phyloP scores from a whole-genome alignment of 2,888 invertebrate genomes.

The Cheilosia impressa region DNA sequence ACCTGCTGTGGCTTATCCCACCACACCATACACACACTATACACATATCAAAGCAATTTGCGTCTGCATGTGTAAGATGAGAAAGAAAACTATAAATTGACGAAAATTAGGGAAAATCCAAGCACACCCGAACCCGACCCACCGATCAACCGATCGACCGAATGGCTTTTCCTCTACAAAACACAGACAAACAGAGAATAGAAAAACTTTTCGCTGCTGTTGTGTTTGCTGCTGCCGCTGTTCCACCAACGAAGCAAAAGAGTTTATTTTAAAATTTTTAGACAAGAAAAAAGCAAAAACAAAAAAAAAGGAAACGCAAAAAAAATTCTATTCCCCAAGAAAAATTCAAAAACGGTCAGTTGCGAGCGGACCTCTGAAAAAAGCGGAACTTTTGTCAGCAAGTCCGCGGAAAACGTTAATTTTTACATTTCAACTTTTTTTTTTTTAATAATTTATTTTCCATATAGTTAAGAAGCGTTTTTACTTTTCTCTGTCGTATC shows the following conservation, averaged over 20 bases:
- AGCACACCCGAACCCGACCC: constrained; percentile 39
- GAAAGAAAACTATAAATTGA: constrained; percentile 52
- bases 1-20: constrained; percentile 20
- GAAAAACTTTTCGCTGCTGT: constrained; percentile 41
- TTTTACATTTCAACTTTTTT: constrained; percentile 66
- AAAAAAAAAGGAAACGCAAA: constrained; percentile 6
- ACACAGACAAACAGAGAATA: constrained; percentile 34
- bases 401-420: constrained; percentile 83
- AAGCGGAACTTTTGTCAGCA: constrained; percentile 83
- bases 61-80: constrained; percentile 41
- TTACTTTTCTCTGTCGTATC: constrained; percentile 43
- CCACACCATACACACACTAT: constrained; percentile 10
- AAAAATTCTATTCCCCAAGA: constrained; percentile 58
- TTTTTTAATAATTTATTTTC: constrained; percentile 60
- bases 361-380: constrained; percentile 84
- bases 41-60: constrained; percentile 10
- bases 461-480: constrained; percentile 58
- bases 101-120: constrained; percentile 36
- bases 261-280: constrained; percentile 70
- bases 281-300: constrained; percentile 19
- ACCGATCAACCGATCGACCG: constrained; percentile 30
- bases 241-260: constrained; percentile 50
- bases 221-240: constrained; percentile 37
- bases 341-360: constrained; percentile 81
- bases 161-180: constrained; percentile 38